Base-by-base conservation (phyloP, 1,140 invertebrate species). In the Anastatus disparis region DNA sequence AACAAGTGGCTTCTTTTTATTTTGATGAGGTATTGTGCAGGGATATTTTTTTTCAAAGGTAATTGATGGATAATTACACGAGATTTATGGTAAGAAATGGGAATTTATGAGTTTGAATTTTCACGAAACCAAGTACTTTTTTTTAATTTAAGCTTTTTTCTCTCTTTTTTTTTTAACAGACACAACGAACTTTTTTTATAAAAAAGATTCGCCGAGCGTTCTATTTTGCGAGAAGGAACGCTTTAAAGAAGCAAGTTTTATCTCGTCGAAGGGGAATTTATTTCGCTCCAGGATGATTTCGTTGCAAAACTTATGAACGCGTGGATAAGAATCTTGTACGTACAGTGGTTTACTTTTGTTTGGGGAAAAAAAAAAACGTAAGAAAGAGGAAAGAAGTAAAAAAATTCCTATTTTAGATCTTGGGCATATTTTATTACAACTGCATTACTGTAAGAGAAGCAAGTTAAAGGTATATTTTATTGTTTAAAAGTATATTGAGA, bases 11-110 rank as follows among this genome's bases (percentile, higher is more conserved):
- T 40, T 40, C 52, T n/a, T 26, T 35, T 62, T 29, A 22, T 48
- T 22, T 48, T 31, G 44, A n/a, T n/a, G n/a, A n/a, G n/a, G n/a
- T n/a, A n/a, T n/a, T n/a, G n/a, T n/a, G n/a, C n/a, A n/a, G 31
- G 31, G 4, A 4, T 35, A 6, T 35, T 35, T 6, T 35, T 35
- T 35, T 24, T 20, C 48, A 40, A 26, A 44, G 38, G 65, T 68
- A 68, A 68, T 68, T 68, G 65, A 68, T 68, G 65, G 65, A 68
- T 68, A 68, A 68, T 68, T 68, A 68, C 55, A 42, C 55, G 55
- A 48, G 55, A 68, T 68, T 68, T 68, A 68, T 68, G 31, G 65
- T 13, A 17, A 20, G 46, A n/a, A 17, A 13, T 31, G 22, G 29
- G 50, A 46, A 65, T 65, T 65, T 65, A 65, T 65, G 63, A 65